Evolutionary conservation across 2,888 invertebrate genomes (phyloP), one percentile per base, ranked within the genome.

Genomic region (Anorthoa munda): DNA sequence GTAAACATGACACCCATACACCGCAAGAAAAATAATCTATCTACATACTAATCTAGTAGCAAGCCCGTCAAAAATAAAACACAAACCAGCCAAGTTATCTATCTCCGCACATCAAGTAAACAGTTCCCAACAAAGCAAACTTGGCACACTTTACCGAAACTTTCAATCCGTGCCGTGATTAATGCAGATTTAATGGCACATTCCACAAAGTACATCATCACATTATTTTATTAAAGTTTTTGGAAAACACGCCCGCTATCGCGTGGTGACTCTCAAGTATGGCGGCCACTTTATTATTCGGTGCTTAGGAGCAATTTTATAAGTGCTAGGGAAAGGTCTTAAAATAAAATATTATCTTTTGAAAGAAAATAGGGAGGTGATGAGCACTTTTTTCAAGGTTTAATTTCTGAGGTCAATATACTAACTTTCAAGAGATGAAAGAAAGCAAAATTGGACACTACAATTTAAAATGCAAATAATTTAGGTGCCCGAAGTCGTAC

Each of bases 151-250:
- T 79, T 31, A 77, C 83, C 51, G 50, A 79, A 86, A 85, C 86
- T 88, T 88, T 83, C 81, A 73, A 82, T 78, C 84, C 82, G 75
- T 66, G 50, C 59, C 46, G 85, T 90, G 91, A 91, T 91, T 90
- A 90, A 91, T 91, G 90, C 79, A 72, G 83, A 82, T 86, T 90
- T 91, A 90, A 91, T 90, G 91, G 88, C 86, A 31, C 79, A 86
- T 87, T 88, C 88, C 87, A 76, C 81, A 77, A 75, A 74, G 68
- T 75, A 83, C 66, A 81, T 83, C 78, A 81, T 75, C 75, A 80
- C 71, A 83, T 86, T 87, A 86, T 86, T 86, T 85, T 87, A 87
- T 86, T 84, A 87, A 82, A 76, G 75, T 83, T 83, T 83, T 79
- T 70, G 70, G 63, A 26, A 31, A 82, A 55, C 76, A 86, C 84